Evolutionary conservation across 2,113 vertebrate genomes (phyloP), one percentile per base, ranked within the genome.

Genomic region (Entomyzon cyanotis): DNA sequence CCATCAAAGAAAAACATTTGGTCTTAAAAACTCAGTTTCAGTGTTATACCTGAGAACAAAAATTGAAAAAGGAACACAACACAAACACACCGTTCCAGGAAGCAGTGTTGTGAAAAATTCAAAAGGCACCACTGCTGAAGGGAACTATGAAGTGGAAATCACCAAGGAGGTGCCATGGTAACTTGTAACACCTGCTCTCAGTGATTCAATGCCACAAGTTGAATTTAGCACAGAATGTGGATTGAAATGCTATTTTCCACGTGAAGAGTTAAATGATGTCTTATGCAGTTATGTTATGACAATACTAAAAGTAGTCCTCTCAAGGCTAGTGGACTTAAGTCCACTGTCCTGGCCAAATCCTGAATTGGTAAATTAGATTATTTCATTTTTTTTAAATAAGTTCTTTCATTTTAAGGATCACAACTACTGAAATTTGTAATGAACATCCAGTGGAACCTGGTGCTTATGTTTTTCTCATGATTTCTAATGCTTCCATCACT

Each of bases 141-240:
- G 59, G 81, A 95, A 52, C 41, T 65, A 73, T 52, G 25, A 87
- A 78, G 70, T 58, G 27, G 74, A 95, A 92, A 97, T 84, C 8
- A 2, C 41, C 4, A 0, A 80, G 41, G 60, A 90, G 71, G 64
- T 88, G 27, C 74, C 91, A 86, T 71, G 71, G 93, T 75, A 84
- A 96, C 85, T 90, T 85, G 65, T 44, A 88, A 65, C 1, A 9
- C 44, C 42, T 88, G 47, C 60, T 86, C 83, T 68, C 75, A 15
- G 65, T 19, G 49, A 84, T 84, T 56, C 62, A 74, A 39, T 49
- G 60, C 52, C 15, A 53, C 0, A 0, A 31, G 52, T 77, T 17
- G 42, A 84, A 71, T 77, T 88, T 67, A 92, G 68, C 44, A 86
- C 39, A 44, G 53, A 62, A 46, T 49, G 24, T 15, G 28, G 68